These are phyloP conservation scores for Macrobrachium nipponense DNA, from an alignment of 1,140 invertebrate genomes.

Conservation along the genomic window DNA sequence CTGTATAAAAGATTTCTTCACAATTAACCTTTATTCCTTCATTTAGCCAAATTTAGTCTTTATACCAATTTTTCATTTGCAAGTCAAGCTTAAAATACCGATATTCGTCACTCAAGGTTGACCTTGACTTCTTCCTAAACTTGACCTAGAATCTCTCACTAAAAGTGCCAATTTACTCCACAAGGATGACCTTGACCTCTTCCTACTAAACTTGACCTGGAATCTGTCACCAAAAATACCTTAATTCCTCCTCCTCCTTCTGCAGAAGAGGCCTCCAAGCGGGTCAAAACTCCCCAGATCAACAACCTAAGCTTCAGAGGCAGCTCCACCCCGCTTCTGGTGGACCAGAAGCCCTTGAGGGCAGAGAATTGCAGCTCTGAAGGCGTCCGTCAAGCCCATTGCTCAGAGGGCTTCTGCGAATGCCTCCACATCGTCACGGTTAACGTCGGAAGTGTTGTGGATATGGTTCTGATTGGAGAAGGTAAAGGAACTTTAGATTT, in stretches of 20 bases:
- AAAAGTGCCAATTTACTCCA: not conserved
- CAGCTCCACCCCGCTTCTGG: constrained; percentile 80
- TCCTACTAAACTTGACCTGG: not conserved
- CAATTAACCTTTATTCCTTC: too few species aligned
- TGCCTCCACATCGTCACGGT: constrained; percentile 52
- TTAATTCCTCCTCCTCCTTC: constrained; percentile 63
- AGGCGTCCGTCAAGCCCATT: constrained; percentile 67
- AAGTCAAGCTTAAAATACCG: not conserved
- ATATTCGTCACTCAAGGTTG: too few species aligned
- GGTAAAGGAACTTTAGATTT: constrained; percentile 11
- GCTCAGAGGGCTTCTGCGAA: constrained; percentile 55
- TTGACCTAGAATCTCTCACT: not conserved
- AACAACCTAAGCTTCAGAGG: constrained; percentile 87
- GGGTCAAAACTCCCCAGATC: constrained; percentile 77
- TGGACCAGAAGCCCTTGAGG: constrained; percentile 73
- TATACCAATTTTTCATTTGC: too few species aligned
- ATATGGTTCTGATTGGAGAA: constrained; percentile 61
- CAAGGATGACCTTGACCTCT: too few species aligned
- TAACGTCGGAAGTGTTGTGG: constrained; percentile 33
- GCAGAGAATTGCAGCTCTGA: constrained; percentile 71
- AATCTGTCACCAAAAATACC: not conserved
- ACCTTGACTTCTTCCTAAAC: not conserved
- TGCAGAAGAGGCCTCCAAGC: constrained; percentile 66
- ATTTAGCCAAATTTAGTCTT: too few species aligned
- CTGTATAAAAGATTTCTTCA: too few species aligned